Evolutionary conservation across 2,113 vertebrate species (phyloP), one percentile per base, ranked within the genome.

Genomic region (Pluvianellus socialis): DNA sequence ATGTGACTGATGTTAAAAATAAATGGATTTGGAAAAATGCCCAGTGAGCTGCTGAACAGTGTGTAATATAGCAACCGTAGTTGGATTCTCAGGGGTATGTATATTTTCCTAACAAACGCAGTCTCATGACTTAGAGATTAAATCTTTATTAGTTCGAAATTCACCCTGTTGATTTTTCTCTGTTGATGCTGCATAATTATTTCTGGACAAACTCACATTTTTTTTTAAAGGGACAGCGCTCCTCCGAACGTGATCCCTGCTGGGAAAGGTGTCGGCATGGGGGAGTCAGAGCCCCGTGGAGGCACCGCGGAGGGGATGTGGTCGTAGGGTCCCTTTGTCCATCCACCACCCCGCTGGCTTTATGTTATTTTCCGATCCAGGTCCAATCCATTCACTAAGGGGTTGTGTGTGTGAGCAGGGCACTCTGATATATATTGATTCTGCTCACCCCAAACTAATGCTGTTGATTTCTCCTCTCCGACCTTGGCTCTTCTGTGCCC

Each of bases 1-100:
- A 97, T 87, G 86, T 92, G 82, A 86, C 50, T 92, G 92, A 95
- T 86, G 91, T 90, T 96, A 96, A 95, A 91, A 95, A 96, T 81
- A 94, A 96, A 94, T 10, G 74, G 49, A n/a, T 80, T 91, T 95
- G 94, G 95, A 94, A 90, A 81, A 55, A 24, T 53, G 95, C 96
- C 96, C 87, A 91, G 94, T 7, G n/a, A 92, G 66, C 79, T 40
- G 68, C 77, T 65, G 73, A 79, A 16, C 73, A 56, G 91, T 61
- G 32, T 88, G 85, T 26, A 80, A 82, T 89, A 47, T 53, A 96
- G 89, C 93, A 80, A 59, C 79, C 0, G 0, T 77, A 63, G 79
- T 72, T 85, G 55, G 21, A 5, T 68, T 97, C 93, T 92, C 93
- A 86, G 70, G 95, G 88, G 79, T 80, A 66, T 67, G 68, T 88